Conservation (phyloP, 2,797 vertebrate genomes). For the Acanthiza pusilla region DNA sequence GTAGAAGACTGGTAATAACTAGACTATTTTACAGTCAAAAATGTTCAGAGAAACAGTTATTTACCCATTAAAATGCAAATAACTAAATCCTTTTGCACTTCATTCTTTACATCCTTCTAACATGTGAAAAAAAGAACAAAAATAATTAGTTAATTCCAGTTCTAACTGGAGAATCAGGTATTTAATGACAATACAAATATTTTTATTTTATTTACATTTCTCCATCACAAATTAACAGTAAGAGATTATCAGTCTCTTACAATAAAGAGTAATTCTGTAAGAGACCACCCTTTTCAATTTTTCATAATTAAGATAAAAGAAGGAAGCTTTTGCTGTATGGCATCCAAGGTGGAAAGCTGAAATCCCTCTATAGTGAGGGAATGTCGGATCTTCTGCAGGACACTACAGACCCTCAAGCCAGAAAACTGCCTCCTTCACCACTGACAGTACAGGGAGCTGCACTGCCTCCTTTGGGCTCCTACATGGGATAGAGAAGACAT, state of each 20-base stretch:
- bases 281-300: background rate
- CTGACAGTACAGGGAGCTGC: background rate
- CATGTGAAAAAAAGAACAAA: background rate
- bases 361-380: fast-evolving
- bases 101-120: background rate
- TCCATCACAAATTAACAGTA: background rate
- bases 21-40: background rate
- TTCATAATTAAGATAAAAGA: background rate
- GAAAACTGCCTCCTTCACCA: background rate
- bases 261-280: background rate
- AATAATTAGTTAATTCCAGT: background rate
- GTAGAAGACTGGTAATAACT: background rate
- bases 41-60: background rate
- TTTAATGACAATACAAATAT: background rate
- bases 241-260: background rate
- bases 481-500: background rate
- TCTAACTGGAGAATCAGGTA: background rate
- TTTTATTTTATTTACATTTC: background rate
- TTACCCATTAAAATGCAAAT: background rate
- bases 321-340: background rate
- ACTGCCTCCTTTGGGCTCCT: background rate
- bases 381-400: background rate
- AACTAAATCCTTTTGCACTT: background rate
- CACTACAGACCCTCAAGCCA: background rate
- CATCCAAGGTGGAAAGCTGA: background rate